Conservation (phyloP, 1,140 invertebrate species). For the Trichomalopsis sarcophagae region DNA sequence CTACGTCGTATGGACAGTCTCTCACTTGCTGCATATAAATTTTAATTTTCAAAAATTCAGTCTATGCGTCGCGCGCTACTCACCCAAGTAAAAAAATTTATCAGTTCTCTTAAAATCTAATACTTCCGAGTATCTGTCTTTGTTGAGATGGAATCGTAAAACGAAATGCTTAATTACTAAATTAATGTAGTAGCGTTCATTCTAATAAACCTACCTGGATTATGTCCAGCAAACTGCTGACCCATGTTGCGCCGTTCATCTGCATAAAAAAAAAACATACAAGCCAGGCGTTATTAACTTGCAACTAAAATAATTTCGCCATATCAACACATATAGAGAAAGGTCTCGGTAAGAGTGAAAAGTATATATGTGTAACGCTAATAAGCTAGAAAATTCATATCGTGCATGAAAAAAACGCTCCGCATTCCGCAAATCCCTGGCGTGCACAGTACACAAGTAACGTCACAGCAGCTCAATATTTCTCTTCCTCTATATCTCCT, state of each 20-base stretch:
- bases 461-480: background rate
- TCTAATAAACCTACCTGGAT: slow-evolving; percentile 58
- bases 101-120: too few species aligned
- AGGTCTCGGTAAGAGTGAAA: slow-evolving; percentile 24
- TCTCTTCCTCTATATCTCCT: background rate
- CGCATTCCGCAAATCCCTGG: background rate
- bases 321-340: slow-evolving; percentile 21
- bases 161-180: too few species aligned
- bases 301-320: slow-evolving; percentile 7
- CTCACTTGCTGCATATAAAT: too few species aligned
- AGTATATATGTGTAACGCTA: slow-evolving; percentile 29
- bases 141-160: too few species aligned
- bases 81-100: too few species aligned
- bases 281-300: background rate
- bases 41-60: too few species aligned
- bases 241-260: slow-evolving; percentile 70
- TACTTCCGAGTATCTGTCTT: too few species aligned
- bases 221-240: slow-evolving; percentile 59
- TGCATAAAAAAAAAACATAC: slow-evolving; percentile 57
- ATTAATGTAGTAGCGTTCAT: too few species aligned
- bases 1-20: too few species aligned
- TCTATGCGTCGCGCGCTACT: too few species aligned
- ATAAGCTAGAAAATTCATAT: slow-evolving; percentile 42
- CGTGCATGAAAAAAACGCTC: slow-evolving; percentile 42
- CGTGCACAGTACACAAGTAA: background rate